A percentile compares a stretch with the other conserved stretches of the same genome.
These are phyloP conservation scores for Anthophora plumipes DNA, from an alignment of 2,888 invertebrate species.

Conservation along the genomic window DNA sequence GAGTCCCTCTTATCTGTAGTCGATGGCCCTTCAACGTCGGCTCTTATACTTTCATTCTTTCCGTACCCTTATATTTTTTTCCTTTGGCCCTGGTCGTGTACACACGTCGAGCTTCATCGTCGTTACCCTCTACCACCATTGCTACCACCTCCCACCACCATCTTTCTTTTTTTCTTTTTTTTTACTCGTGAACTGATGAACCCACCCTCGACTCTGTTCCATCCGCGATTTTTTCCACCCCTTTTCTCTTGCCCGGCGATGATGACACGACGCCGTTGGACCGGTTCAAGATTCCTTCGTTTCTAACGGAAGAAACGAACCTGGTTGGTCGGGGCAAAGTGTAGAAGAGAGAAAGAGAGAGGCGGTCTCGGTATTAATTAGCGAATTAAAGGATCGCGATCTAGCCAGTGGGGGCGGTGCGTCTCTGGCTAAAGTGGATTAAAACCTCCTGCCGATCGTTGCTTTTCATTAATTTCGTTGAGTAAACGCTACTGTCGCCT, in stretches of 20 bases:
- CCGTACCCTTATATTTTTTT: conserved; percentile 70
- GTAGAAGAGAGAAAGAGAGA: conserved; percentile 11
- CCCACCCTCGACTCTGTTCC: conserved; percentile 48
- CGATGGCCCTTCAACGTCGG: conserved; percentile 77
- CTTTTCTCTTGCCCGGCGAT: conserved; percentile 10
- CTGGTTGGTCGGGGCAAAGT: conserved; percentile 4
- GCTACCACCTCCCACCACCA: conserved; percentile 3
- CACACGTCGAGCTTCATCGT: conserved; percentile 74
- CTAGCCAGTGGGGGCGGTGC: conserved; percentile 47
- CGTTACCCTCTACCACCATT: conserved; percentile 38
- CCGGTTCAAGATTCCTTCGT: conserved; percentile 70
- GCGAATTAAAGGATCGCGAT: conserved; percentile 79
- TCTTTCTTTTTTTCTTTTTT: conserved; percentile 41
- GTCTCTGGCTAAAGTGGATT: conserved; percentile 66
- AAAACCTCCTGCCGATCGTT: conserved; percentile 67
- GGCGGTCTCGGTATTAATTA: conserved; percentile 78
- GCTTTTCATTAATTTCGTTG: conserved; percentile 70
- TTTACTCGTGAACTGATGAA: conserved; percentile 10
- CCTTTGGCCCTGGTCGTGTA: conserved; percentile 72
- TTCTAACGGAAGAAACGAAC: conserved; percentile 65
- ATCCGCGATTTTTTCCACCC: conserved; percentile 55
- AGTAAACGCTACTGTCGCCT: conserved; percentile 55
- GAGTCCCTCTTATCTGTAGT: conserved; percentile 74
- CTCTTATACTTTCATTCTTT: conserved; percentile 74
- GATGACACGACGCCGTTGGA: conserved; percentile 46